These are phyloP conservation scores for Ctenopoma multispine DNA, from an alignment of 2,797 vertebrate species.

Conservation along the genomic window DNA sequence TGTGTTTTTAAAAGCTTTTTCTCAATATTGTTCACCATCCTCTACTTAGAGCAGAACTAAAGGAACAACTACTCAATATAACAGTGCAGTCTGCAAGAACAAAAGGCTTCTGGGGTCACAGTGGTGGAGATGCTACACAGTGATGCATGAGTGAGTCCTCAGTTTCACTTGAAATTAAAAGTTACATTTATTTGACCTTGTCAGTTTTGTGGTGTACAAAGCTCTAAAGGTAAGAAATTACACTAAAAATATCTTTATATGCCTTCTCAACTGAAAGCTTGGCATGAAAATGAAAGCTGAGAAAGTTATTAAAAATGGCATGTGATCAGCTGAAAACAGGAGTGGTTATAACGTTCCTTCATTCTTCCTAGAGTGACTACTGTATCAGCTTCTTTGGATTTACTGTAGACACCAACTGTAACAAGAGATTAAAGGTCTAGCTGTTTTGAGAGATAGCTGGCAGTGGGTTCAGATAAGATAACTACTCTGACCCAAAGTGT, in stretches of 20 bases:
- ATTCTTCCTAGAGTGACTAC: conserved; percentile 20
- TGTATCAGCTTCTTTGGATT: conserved; percentile 35
- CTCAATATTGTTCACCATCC: conserved; percentile 33
- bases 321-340: neutral
- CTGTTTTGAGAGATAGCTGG: conserved; percentile 54
- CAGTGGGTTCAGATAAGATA: conserved; percentile 58
- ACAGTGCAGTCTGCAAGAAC: conserved; percentile 46
- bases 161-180: conserved; percentile 72
- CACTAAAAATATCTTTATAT: conserved; percentile 25
- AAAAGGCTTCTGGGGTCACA: conserved; percentile 46
- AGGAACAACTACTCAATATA: conserved; percentile 42
- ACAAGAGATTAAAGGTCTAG: conserved; percentile 63
- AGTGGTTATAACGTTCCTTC: conserved; percentile 16
- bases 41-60: conserved; percentile 41
- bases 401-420: conserved; percentile 44
- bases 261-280: conserved; percentile 8
- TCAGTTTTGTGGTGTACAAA: conserved; percentile 50
- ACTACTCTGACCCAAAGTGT: conserved; percentile 49
- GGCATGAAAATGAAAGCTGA: neutral
- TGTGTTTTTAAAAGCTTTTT: conserved; percentile 38
- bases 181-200: conserved; percentile 61
- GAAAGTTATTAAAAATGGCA: neutral
- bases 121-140: conserved; percentile 18
- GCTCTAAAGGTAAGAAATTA: conserved; percentile 8
- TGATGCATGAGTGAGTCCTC: conserved; percentile 61